Base-by-base conservation (phyloP, 2,888 invertebrate species). In the Ormyrus nitidulus region DNA sequence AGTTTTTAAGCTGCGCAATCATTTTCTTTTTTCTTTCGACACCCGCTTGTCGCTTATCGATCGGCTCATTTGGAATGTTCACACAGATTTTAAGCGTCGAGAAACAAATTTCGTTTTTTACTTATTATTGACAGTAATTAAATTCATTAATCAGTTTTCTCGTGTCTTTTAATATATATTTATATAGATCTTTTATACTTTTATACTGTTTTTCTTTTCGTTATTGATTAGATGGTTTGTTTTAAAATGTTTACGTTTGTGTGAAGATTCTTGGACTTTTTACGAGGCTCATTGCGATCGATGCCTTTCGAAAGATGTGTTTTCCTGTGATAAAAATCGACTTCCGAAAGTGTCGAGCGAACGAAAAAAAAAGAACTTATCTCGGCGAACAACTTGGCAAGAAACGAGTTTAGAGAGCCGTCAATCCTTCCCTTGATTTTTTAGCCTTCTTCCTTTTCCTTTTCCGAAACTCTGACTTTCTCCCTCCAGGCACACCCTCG, bases 1-100 rank as follows among this genome's bases (percentile, higher is more conserved):
- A 49, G 13, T 4, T 34, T 34, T 34, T 65, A 34, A 79, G 58
- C 53, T 66, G 61, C 62, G 72, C 76, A 54, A 76, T 72, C 13
- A 69, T 66, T 73, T 70, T 65, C 11, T 74, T 81, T 83, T 77
- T 62, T 77, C 72, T 74, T 82, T 79, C 73, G 77, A 77, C 70
- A 78, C 83, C 79, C 80, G 77, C 65, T 79, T 77, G 79, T 79
- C 74, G 83, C 82, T 83, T 79, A 69, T 82, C 81, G 76, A 84
- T 81, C 81, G 82, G 80, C 80, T 82, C 80, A 81, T 79, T 81
- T 72, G 70, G 83, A 84, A 83, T 83, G 79, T 83, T 83, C 83
- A 82, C 84, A 81, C 82, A 79, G 61, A 82, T 73, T 51, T 62
- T 56, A 51, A 78, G 58, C 58, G 58, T 70, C 13, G 51, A 64